Conservation (phyloP, 1,140 invertebrate species). For the Heterodera carotae region DNA sequence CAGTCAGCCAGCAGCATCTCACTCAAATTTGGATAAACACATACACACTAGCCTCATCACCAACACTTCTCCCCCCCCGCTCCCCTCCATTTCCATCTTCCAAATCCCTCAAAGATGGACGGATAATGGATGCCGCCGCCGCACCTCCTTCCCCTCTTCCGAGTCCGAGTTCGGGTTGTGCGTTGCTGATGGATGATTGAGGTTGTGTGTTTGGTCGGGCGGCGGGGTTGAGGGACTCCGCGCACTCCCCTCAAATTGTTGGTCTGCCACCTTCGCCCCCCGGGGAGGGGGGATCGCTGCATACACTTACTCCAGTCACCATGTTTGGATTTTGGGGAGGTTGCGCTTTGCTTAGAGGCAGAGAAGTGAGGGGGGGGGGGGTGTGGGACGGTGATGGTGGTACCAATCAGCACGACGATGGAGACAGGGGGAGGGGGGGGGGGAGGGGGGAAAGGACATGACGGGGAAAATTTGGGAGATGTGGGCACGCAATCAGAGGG, state of each 20-base stretch:
- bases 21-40: neutral
- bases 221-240: neutral
- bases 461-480: neutral
- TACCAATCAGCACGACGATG: constrained; percentile 1
- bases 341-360: neutral
- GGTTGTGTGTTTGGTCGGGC: neutral
- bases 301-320: neutral
- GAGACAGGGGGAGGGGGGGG: neutral
- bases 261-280: neutral
- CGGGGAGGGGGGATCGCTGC: neutral
- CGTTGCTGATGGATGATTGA: constrained; percentile 4
- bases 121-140: neutral
- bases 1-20: no score
- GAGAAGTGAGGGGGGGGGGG: no score
- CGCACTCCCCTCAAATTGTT: neutral
- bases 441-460: neutral
- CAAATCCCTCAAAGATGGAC: neutral
- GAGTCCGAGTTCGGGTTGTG: no score
- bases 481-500: neutral
- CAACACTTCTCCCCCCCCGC: no score
- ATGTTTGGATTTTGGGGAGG: neutral
- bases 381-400: neutral
- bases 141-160: no score
- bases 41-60: no score
- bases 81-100: neutral